These are phyloP conservation scores for Agonopterix alstromeriana DNA, from an alignment of 2,888 invertebrate species.

Conservation along the genomic window DNA sequence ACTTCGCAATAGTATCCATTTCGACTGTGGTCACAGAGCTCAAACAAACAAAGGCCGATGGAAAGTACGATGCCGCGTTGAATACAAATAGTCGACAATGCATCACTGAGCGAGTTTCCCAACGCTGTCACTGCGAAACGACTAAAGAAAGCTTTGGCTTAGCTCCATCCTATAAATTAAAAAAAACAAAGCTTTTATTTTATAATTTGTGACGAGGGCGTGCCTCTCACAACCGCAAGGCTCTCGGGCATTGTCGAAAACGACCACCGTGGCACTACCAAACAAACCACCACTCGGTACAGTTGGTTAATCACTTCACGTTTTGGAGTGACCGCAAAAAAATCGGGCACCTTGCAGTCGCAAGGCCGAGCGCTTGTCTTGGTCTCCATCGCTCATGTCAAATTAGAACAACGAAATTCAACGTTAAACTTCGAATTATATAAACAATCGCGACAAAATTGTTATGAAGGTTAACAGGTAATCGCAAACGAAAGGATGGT, in stretches of 20 bases:
- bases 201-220: constrained; percentile 10
- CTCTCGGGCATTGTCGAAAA: constrained; percentile 32
- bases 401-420: constrained; percentile 9
- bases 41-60: constrained; percentile 55
- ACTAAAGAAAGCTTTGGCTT: constrained; percentile 45
- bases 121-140: constrained; percentile 46
- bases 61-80: constrained; percentile 58
- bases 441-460: constrained; percentile 47
- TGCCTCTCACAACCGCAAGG: constrained; percentile 28
- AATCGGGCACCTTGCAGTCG: constrained; percentile 53
- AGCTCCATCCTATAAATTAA: background rate
- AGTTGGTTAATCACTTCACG: constrained; percentile 55
- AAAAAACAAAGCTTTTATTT: background rate
- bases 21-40: constrained; percentile 20
- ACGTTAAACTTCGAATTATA: background rate
- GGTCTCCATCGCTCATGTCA: constrained; percentile 49
- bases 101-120: constrained; percentile 55
- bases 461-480: constrained; percentile 60
- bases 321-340: constrained; percentile 62
- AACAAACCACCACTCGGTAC: constrained; percentile 17
- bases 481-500: constrained; percentile 56
- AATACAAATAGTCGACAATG: constrained; percentile 69
- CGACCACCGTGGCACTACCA: constrained; percentile 36
- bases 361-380: constrained; percentile 54
- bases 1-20: constrained; percentile 29